Conservation (phyloP, 2,797 vertebrate genomes). For the Acanthurus tractus region DNA sequence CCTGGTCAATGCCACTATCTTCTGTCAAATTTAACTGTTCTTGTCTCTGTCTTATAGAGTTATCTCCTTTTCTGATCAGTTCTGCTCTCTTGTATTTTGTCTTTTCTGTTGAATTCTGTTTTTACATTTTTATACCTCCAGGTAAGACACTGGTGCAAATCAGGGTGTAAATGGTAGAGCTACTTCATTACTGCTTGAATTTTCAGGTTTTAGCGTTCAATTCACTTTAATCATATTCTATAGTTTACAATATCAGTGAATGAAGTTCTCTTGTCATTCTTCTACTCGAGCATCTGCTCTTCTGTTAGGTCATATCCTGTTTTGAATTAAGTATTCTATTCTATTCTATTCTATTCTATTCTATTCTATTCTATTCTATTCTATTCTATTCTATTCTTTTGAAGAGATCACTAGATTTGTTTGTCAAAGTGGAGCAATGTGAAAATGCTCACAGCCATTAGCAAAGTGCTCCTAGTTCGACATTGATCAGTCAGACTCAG, state of each 20-base stretch:
- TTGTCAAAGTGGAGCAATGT: background rate
- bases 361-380: background rate
- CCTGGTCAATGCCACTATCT: no score
- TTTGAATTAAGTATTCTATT: background rate
- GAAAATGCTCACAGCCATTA: background rate
- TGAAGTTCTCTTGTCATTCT: no score
- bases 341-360: background rate
- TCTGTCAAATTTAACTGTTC: no score
- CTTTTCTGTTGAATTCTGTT: background rate
- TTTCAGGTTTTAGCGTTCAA: background rate
- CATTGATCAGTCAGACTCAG: background rate
- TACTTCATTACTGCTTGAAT: background rate
- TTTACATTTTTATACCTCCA: background rate
- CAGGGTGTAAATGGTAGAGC: background rate
- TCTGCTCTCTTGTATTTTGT: background rate
- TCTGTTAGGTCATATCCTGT: background rate
- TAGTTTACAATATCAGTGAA: no score
- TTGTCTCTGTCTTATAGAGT: no score
- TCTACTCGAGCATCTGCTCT: background rate
- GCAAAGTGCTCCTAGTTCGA: background rate
- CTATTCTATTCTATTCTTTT: no score
- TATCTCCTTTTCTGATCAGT: background rate
- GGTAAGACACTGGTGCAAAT: no score
- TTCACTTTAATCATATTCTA: background rate
- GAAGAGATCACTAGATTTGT: no score